Base-by-base conservation (phyloP, 2,888 invertebrate species). In the Leptarthrus brevirostris region DNA sequence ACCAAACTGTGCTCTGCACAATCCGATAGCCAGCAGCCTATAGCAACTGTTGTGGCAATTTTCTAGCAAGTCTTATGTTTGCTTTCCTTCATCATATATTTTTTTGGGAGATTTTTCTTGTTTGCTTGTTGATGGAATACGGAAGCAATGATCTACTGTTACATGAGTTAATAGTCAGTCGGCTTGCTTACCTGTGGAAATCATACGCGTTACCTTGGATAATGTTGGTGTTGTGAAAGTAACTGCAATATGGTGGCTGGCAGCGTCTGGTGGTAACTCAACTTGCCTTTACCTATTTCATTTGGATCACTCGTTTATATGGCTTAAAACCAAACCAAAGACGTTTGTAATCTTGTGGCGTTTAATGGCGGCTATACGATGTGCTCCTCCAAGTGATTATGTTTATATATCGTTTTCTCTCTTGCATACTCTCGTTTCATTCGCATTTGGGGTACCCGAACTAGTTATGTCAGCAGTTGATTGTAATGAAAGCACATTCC, bases 191-290 rank as follows among this genome's bases (percentile, higher is more conserved):
- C n/a, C n/a, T n/a, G n/a, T n/a, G 8, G 4, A 30, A 8, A 30
- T 0, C 30, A 30, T 30, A 18, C 22, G 22, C 18, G 53, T 53
- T 22, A 53, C 53, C 53, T 53, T 53, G 22, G 44, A 1, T 44
- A 14, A 5, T 44, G 6, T 18, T 53, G 6, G 53, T 53, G 12
- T 53, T 53, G 53, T 53, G 53, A 53, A 53, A 53, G 53, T 53
- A 53, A 53, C 53, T 53, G 18, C 6, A 5, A n/a, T n/a, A 10
- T 53, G 30, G 20, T 22, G 53, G 44, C 1, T n/a, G n/a, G n/a
- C n/a, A n/a, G n/a, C n/a, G n/a, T n/a, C n/a, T n/a, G n/a, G n/a
- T n/a, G n/a, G n/a, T n/a, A n/a, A n/a, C n/a, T n/a, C n/a, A n/a
- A n/a, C n/a, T n/a, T n/a, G n/a, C n/a, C 8, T 30, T 30, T 30